Percentiles rank a stretch among this genome's conserved stretches.
phyloP scores from a whole-genome alignment of 1,140 invertebrate species.

The Himalopsyche phryganea region DNA sequence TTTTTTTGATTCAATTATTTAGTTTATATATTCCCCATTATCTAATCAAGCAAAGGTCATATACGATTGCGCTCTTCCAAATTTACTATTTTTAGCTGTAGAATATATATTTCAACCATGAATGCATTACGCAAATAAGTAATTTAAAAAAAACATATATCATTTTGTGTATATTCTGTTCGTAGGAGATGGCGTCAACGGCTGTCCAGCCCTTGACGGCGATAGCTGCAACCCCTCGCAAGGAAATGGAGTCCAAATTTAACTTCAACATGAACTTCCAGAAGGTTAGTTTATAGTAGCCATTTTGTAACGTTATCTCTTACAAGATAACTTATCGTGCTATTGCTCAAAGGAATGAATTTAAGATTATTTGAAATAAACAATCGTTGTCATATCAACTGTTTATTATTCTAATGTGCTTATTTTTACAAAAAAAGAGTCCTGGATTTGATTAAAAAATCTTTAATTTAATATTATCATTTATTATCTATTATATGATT shows the following conservation, averaged over 20 bases:
- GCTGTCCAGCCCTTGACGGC: slow-evolving; percentile 57
- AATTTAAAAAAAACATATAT: not conserved
- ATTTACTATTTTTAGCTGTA: too few species aligned
- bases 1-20: not conserved
- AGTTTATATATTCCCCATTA: not conserved
- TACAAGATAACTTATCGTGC: not conserved
- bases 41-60: too few species aligned
- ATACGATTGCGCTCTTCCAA: too few species aligned
- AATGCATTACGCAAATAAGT: too few species aligned
- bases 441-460: too few species aligned
- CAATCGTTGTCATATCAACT: not conserved
- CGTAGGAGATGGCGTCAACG: slow-evolving; percentile 60
- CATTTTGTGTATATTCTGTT: slow-evolving; percentile 1
- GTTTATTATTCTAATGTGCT: too few species aligned
- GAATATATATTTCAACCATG: too few species aligned
- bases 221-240: slow-evolving; percentile 61
- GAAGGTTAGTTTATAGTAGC: slow-evolving; percentile 62
- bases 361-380: not conserved
- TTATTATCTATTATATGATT: too few species aligned
- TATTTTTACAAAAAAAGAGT: too few species aligned
- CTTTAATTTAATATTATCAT: too few species aligned
- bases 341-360: not conserved
- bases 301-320: not conserved
- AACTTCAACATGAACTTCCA: slow-evolving; percentile 58
- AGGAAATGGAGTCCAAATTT: slow-evolving; percentile 62